Percentiles rank a stretch among this genome's conserved stretches.
Evolutionary conservation across 2,113 vertebrate species (phyloP).

Genomic region (Phrynosoma platyrhinos): DNA sequence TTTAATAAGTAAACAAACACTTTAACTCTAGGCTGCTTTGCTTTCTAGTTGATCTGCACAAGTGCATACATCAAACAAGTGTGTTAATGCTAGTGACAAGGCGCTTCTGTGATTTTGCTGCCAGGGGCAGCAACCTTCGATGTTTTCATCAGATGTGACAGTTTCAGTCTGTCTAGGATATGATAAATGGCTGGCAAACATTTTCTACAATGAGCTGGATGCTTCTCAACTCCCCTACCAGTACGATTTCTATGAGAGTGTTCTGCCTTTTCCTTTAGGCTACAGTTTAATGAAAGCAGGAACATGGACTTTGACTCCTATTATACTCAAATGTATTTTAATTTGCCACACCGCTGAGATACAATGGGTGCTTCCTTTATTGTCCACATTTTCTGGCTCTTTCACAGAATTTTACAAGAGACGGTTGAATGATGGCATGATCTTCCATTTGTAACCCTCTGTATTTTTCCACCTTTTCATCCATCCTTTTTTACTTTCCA

Average conservation of each 20-base stretch:
- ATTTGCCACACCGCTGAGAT: too few relatives aligned
- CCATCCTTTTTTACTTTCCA: too few relatives aligned
- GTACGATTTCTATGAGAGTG: neutral
- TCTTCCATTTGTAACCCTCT: too few relatives aligned
- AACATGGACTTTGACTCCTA: too few relatives aligned
- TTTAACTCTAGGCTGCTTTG: neutral
- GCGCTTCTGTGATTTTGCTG: neutral
- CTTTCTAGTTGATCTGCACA: neutral
- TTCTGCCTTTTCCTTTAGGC: too few relatives aligned
- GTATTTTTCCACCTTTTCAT: too few relatives aligned
- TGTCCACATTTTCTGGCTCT: too few relatives aligned
- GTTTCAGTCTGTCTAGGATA: constrained; percentile 2
- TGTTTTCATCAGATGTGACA: constrained; percentile 4
- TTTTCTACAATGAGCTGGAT: neutral
- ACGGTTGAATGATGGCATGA: too few relatives aligned
- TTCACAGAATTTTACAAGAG: too few relatives aligned
- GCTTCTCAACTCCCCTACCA: neutral
- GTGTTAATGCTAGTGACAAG: neutral
- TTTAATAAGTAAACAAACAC: neutral
- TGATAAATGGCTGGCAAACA: neutral
- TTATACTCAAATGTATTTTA: too few relatives aligned
- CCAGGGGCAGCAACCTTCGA: neutral
- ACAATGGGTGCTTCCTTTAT: too few relatives aligned
- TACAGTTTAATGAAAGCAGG: too few relatives aligned
- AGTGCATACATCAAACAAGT: neutral